Evolutionary conservation across 2,113 vertebrate genomes (phyloP).

Genomic region (Lagopus muta): DNA sequence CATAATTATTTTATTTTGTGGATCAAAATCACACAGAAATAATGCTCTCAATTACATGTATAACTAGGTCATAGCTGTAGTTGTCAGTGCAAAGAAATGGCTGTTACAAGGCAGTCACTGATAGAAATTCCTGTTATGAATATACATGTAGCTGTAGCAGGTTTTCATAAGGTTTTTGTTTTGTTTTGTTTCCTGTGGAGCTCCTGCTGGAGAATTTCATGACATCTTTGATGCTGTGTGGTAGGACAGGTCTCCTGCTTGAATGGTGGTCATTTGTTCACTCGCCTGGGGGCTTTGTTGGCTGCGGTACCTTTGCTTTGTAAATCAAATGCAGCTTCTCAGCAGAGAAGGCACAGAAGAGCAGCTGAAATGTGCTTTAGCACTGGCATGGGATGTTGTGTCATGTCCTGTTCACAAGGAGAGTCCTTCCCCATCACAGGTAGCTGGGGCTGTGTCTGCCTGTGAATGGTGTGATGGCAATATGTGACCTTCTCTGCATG

Average conservation of each 20-base stretch:
- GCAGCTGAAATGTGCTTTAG: background rate
- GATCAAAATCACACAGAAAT: background rate
- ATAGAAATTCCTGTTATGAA: background rate
- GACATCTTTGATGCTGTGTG: background rate
- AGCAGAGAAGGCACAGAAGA: background rate
- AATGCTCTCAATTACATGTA: background rate
- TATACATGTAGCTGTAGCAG: accelerated
- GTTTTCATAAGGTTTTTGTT: background rate
- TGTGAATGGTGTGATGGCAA: background rate
- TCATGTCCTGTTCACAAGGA: background rate
- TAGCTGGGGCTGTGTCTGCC: background rate
- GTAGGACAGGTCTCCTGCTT: background rate
- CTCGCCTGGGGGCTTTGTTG: background rate
- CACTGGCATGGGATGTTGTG: accelerated
- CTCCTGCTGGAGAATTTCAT: background rate
- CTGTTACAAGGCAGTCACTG: background rate
- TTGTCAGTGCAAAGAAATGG: background rate
- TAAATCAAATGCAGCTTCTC: background rate
- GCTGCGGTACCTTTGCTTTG: background rate
- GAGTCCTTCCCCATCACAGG: background rate
- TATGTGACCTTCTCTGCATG: background rate
- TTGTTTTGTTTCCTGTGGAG: background rate
- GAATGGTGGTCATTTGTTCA: background rate
- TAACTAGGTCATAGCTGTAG: background rate
- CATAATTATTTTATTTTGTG: background rate